Conservation (phyloP, 2,888 invertebrate species). For the Sinodicranocentrus sp. region DNA sequence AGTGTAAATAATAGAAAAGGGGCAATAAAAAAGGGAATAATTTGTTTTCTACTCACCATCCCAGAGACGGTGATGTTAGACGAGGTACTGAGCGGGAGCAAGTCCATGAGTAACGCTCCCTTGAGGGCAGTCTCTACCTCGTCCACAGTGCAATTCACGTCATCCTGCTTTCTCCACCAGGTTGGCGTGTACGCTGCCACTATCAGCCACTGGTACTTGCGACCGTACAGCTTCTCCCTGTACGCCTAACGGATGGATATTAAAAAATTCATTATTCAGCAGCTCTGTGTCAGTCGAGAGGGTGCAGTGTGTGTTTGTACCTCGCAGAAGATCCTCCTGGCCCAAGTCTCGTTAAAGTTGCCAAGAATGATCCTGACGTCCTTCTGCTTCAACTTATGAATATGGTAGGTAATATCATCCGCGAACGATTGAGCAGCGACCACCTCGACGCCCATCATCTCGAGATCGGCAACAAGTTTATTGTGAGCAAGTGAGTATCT, state of each 20-base stretch:
- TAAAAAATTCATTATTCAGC: background rate
- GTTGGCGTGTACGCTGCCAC: constrained; percentile 90
- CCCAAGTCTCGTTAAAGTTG: constrained; percentile 97
- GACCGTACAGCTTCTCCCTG: constrained; percentile 84
- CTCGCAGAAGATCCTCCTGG: constrained; percentile 92
- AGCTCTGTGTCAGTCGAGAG: background rate
- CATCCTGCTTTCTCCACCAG: constrained; percentile 82
- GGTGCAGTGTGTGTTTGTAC: constrained; percentile 84
- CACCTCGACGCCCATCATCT: constrained; percentile 88
- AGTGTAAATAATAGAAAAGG: too few relatives aligned
- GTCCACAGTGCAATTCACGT: constrained; percentile 78
- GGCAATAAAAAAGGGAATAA: too few relatives aligned
- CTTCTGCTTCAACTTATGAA: constrained; percentile 90
- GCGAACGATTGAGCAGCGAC: constrained; percentile 95
- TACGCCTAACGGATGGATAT: constrained; percentile 63
- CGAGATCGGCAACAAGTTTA: constrained; percentile 91
- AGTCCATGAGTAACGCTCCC: constrained; percentile 92
- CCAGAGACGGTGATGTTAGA: constrained; percentile 93
- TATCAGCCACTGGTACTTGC: constrained; percentile 96
- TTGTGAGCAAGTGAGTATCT: constrained; percentile 95
- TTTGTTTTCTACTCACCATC: constrained; percentile 83
- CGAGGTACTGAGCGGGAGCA: constrained; percentile 91
- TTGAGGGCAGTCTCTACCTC: constrained; percentile 90
- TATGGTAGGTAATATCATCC: constrained; percentile 89
- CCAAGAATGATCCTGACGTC: constrained; percentile 97